Conservation (phyloP, 1,140 invertebrate species). For the Lithobius niger region DNA sequence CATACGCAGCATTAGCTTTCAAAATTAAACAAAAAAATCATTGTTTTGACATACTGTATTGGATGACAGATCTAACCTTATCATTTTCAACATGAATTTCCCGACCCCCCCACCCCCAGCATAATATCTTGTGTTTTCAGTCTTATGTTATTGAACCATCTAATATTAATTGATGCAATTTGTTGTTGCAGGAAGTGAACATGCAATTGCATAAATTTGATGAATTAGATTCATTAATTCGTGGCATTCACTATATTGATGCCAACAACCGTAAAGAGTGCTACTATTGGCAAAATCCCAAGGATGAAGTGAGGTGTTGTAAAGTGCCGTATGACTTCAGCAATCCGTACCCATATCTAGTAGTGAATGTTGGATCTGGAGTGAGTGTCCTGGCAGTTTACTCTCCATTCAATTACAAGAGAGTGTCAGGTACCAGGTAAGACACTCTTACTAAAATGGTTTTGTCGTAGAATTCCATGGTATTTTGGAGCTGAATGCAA, state of each 20-base stretch:
- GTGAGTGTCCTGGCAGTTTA: slow-evolving; percentile 89
- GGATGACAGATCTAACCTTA: too few species aligned
- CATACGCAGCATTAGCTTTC: too few species aligned
- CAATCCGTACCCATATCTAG: slow-evolving; percentile 87
- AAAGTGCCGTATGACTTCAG: slow-evolving; percentile 74
- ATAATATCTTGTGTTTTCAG: too few species aligned
- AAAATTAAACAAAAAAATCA: too few species aligned
- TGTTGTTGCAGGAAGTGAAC: slow-evolving; percentile 70
- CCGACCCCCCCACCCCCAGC: too few species aligned
- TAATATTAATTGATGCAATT: too few species aligned
- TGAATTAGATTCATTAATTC: slow-evolving; percentile 88
- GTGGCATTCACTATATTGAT: slow-evolving; percentile 90
- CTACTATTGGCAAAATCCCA: slow-evolving; percentile 80
- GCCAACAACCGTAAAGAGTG: slow-evolving; percentile 78
- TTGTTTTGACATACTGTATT: too few species aligned
- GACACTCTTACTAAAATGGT: neutral
- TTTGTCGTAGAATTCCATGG: too few species aligned
- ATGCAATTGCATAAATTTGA: slow-evolving; percentile 91
- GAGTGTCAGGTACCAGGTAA: slow-evolving; percentile 85
- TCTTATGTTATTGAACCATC: too few species aligned
- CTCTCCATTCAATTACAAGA: slow-evolving; percentile 76
- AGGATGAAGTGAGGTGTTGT: slow-evolving; percentile 48
- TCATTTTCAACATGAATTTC: too few species aligned
- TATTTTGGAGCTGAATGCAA: slow-evolving; percentile 89
- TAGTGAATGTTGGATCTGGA: slow-evolving; percentile 96